Evolutionary conservation across 2,797 vertebrate genomes (phyloP).

Genomic region (Ciconia nigra): DNA sequence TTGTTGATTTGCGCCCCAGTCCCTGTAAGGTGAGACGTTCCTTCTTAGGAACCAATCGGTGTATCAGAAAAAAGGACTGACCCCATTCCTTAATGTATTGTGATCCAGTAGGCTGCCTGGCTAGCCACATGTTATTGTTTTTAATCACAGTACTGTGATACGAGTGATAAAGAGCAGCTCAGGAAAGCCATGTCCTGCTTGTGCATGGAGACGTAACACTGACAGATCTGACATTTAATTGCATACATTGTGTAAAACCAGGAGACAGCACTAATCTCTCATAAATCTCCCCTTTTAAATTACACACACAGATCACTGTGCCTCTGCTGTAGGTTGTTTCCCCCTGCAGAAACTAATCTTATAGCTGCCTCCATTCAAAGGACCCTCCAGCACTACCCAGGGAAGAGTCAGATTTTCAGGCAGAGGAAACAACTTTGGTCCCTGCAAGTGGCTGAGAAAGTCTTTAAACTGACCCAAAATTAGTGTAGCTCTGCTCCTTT

Average conservation of each 20-base stretch:
- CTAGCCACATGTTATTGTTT: not conserved
- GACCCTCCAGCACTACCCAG: not conserved
- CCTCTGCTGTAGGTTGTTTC: not conserved
- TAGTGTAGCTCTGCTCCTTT: not conserved
- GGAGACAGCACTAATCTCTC: slow-evolving; percentile 3
- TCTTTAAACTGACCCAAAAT: not conserved
- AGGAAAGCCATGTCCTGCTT: not conserved
- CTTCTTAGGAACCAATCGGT: not conserved
- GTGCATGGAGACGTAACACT: not conserved
- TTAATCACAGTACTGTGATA: not conserved
- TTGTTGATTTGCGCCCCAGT: not conserved
- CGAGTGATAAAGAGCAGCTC: not conserved
- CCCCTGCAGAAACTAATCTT: slow-evolving; percentile 19
- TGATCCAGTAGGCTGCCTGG: not conserved
- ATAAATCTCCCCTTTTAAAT: not conserved
- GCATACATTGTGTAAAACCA: not conserved
- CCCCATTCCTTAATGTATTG: not conserved
- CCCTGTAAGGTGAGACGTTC: not conserved
- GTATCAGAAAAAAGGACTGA: not conserved
- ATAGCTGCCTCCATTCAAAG: not conserved
- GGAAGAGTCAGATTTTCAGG: slow-evolving; percentile 43
- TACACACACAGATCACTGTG: not conserved
- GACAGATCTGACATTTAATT: not conserved
- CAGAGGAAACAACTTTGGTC: not conserved
- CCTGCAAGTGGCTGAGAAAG: slow-evolving; percentile 6